A percentile compares a stretch with the other conserved stretches of the same genome.
These are phyloP conservation scores for Neosilurus hyrtlii DNA, from an alignment of 2,797 vertebrate species.

Conservation along the genomic window DNA sequence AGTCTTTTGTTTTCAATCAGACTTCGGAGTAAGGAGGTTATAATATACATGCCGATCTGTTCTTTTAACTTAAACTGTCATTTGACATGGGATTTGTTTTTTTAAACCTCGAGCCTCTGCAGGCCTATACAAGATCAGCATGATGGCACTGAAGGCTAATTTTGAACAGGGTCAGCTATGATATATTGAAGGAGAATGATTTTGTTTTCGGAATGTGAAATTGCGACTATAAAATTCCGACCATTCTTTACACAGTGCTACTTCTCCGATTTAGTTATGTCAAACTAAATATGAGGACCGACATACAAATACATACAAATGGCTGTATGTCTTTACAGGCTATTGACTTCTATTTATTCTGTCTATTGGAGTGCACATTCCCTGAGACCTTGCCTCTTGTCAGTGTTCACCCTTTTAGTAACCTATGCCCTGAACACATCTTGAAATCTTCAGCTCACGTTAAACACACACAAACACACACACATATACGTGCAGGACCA, in stretches of 20 bases:
- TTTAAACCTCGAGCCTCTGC: not conserved
- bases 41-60: not conserved
- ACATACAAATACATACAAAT: constrained; percentile 28
- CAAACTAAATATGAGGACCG: not conserved
- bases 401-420: constrained; percentile 34
- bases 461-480: constrained; percentile 29
- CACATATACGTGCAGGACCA: constrained; percentile 27
- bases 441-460: constrained; percentile 44
- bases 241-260: not conserved
- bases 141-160: not conserved
- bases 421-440: constrained; percentile 39
- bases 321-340: not conserved
- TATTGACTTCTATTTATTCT: constrained; percentile 30
- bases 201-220: not conserved
- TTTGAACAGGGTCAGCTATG: not conserved
- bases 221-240: not conserved
- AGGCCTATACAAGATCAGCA: not conserved
- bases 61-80: not conserved
- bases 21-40: not conserved
- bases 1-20: not conserved
- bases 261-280: not conserved
- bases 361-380: constrained; percentile 8
- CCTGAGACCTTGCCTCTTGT: constrained; percentile 28
- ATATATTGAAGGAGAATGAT: not conserved
- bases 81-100: not conserved